These are phyloP conservation scores for Oryzias curvinotus DNA, from an alignment of 2,113 vertebrate species.

Conservation along the genomic window DNA sequence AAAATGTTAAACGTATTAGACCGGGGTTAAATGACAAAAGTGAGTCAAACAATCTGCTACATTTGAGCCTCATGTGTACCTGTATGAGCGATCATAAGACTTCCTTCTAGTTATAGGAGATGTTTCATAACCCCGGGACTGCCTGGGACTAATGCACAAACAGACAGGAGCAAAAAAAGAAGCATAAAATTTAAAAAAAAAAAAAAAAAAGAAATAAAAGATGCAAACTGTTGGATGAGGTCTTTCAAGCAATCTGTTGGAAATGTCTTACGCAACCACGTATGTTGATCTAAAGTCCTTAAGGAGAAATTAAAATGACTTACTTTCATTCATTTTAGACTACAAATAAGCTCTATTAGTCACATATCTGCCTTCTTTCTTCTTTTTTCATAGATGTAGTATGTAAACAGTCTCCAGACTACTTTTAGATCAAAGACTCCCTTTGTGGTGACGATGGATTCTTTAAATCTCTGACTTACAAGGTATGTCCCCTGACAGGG, in stretches of 20 bases:
- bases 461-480: conserved; percentile 79
- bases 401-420: too few species aligned
- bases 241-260: conserved; percentile 24
- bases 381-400: too few species aligned
- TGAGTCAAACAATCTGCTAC: neutral
- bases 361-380: too few species aligned
- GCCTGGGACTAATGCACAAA: conserved; percentile 84
- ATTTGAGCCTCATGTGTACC: conserved; percentile 76
- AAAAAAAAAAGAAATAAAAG: neutral
- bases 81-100: conserved; percentile 90
- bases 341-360: too few species aligned
- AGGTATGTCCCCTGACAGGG: conserved; percentile 90
- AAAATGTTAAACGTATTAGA: neutral
- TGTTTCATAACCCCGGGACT: conserved; percentile 88
- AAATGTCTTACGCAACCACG: conserved; percentile 17
- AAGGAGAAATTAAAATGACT: too few species aligned
- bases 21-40: neutral
- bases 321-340: too few species aligned
- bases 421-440: too few species aligned
- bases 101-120: conserved; percentile 91
- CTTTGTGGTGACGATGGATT: too few species aligned
- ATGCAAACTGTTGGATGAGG: conserved; percentile 3
- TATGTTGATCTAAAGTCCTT: neutral
- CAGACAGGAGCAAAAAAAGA: conserved; percentile 37
- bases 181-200: neutral